Evolutionary conservation across 2,797 vertebrate species (phyloP), one percentile per base, ranked within the genome.

Genomic region (Pangasius larnaudii): DNA sequence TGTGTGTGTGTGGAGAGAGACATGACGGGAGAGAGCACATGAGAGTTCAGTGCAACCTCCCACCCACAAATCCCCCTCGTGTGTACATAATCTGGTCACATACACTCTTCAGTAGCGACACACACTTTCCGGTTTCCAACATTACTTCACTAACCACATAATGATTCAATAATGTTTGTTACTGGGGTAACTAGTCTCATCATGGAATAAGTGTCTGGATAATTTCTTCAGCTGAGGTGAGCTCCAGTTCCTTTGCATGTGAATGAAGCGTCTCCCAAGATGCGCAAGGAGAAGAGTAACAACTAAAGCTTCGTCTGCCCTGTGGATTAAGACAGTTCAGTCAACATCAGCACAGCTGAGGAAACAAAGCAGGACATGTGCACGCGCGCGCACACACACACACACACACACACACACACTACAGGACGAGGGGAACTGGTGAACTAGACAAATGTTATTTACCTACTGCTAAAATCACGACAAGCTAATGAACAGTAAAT

Each of bases 311-410:
- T 24, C 0, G 14, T 78, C 71, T 63, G 75, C 81, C 56, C 39
- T 58, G 77, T n/a, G 42, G 84, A 88, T 59, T 61, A 63, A 86
- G 94, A 93, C 91, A 85, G 95, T 94, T 93, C 93, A 86, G 91
- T 91, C 93, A 95, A 93, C 92, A 94, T 75, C 83, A 86, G 77
- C 88, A 87, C 95, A 96, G 95, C 95, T 96, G 95, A 96, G 95
- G 91, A 92, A 92, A 91, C 90, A 92, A 89, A 90, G 88, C 90
- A 75, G 83, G 42, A 67, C 81, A 69, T 30, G 19, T 36, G 94
- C 91, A 91, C 83, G 91, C n/a, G 5, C 49, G 69, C 58, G 65
- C 72, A n/a, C 42, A 51, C 72, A 77, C 74, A 0, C 72, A 75
- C 67, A 39, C 65, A 69, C 14, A 69, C 65, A n/a, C 61, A 65